Evolutionary conservation across 2,113 vertebrate genomes (phyloP), one percentile per base, ranked within the genome.

Genomic region (Siniperca knerii): DNA sequence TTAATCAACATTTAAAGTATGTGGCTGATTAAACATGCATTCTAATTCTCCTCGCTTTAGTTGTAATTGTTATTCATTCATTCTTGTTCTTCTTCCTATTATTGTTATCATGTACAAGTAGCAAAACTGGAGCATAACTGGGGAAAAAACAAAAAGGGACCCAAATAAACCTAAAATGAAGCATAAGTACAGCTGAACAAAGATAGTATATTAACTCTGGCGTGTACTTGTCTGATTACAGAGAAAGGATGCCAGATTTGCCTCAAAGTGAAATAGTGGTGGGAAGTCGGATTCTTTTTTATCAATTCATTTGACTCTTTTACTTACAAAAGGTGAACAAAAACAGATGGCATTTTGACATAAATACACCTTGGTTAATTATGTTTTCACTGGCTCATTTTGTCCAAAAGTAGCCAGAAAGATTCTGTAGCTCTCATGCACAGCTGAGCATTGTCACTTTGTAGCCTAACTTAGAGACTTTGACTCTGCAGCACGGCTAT

Each of bases 1-100:
- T 52, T 50, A 67, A 78, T 83, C 68, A 40, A 46, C 72, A 71
- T 74, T 37, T 52, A 69, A 35, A 44, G 60, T 62, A 54, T 1
- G 50, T 42, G 5, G 81, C 21, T 65, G 67, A 69, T 71, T 65
- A 70, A 71, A 71, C n/a, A 9, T 70, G 46, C 35, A 61, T 15
- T 70, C 35, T 54, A 23, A 55, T 33, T 68, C 12, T 78, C 52
- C 35, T 0, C 16, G 69, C 33, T 54, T 10, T 0, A 40, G 13
- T 16, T 35, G 29, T 37, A 21, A 35, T 52, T 18, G 50, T 37
- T 2, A 16, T 65, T 76, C 33, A n/a, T 65, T 40, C 21, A 44
- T 21, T 55, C 61, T 50, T 50, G 48, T 50, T 50, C 15, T 18
- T 50, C 48, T 50, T 40, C 25, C 16, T 52, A 52, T 25, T 35